Evolutionary conservation across 1,140 invertebrate genomes (phyloP), one percentile per base, ranked within the genome.

Genomic region (Pseudomyrmex concolor): DNA sequence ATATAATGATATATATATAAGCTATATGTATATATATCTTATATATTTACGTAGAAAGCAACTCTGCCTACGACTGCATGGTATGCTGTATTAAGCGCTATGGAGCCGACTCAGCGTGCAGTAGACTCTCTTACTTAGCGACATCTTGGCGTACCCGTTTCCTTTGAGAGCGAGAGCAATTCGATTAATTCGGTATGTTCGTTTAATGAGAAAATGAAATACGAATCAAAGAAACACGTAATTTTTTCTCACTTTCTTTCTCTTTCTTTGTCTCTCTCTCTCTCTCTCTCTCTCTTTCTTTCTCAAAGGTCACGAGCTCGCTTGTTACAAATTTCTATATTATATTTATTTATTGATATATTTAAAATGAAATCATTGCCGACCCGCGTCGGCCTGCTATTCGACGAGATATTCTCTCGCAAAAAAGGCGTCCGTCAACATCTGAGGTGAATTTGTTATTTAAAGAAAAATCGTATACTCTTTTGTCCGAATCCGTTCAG

Each of bases 401-500:
- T 84, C 80, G 25, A 67, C 81, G 82, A 81, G 74, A 84, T 80
- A 34, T 34, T 34, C 34, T 78, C 64, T 87, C 74, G 68, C 68
- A 74, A 88, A 88, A 80, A 84, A 10, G 64, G 67, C 77, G 77
- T 51, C 45, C 48, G 50, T 66, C 77, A 50, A 77, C 34, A 76
- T 4, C 54, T 76, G 88, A 91, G 89, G 92, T 92, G 91, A 93
- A 90, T 34, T 34, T 83, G 86, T 86, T 90, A 74, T 91, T 92
- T 93, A 86, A 90, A 92, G 91, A 90, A 80, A 67, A 91, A 90
- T 90, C 89, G 83, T 93, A 91, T 93, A 34, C 34, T 86, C 71
- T 93, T 92, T 92, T 92, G 85, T 92, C 87, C 91, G 90, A 91
- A 34, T 77, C 70, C 74, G 78, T 90, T 93, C 94, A 98, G 97